Evolutionary conservation across 2,888 invertebrate species (phyloP), one percentile per base, ranked within the genome.

Genomic region (Parascotia fuliginaria): DNA sequence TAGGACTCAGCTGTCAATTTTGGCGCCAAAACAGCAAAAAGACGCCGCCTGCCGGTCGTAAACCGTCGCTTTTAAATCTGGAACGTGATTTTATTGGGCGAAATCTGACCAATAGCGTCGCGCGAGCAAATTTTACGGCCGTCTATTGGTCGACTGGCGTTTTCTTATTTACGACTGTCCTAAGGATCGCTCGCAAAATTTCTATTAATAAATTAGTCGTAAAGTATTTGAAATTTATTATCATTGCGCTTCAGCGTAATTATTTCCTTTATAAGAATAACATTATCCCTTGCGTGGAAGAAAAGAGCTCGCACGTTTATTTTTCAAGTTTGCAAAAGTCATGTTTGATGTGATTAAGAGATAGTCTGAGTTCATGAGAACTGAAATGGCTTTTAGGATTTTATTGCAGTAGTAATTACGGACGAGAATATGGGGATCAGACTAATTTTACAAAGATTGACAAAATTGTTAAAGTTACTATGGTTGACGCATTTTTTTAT

Each of bases 181-280:
- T 85, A 83, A 90, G 89, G 89, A 87, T 87, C 78, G 82, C 84
- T 85, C 86, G 90, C 90, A 76, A 92, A 91, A 88, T 86, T 90
- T 90, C 91, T 92, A 91, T 89, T 91, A 91, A 89, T 92, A 91
- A 89, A 90, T 89, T 88, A 87, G 85, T 86, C 89, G 88, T 90
- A 89, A 90, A 89, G 73, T 81, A 76, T 72, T 61, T 63, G 81
- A 86, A 86, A 89, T 89, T 89, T 89, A 91, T 87, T 83, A 80
- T 84, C 84, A 85, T 83, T 84, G 83, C 87, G 79, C 75, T 81
- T 74, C 66, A 67, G 60, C 65, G 69, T 75, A 89, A 90, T 91
- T 89, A 89, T 90, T 89, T 87, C 85, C 87, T 87, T 88, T 87
- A 87, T 85, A 85, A 87, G 85, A 84, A 84, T 83, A 84, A 86